A percentile compares a stretch with the other conserved stretches of the same genome.
phyloP scores from a whole-genome alignment of 2,888 invertebrate species.

The Ferrisia virgata region DNA sequence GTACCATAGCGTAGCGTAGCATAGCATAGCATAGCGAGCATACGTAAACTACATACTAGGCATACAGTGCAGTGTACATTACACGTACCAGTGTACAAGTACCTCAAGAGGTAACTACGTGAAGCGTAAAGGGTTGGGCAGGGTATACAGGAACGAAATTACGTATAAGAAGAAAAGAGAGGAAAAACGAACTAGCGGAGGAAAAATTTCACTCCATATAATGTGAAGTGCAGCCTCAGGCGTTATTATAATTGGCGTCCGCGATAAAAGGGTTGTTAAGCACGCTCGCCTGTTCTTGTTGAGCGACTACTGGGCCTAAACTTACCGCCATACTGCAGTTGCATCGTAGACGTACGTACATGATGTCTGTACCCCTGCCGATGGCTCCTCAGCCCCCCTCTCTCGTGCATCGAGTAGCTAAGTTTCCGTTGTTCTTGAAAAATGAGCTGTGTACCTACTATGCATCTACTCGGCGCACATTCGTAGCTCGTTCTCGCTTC shows the following conservation, averaged over 20 bases:
- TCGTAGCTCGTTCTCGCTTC: too few relatives aligned
- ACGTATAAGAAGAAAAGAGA: not conserved
- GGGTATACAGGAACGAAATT: not conserved
- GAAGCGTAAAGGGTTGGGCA: too few relatives aligned
- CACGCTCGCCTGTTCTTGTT: constrained; percentile 38
- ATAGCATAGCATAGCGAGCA: too few relatives aligned
- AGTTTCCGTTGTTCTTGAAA: constrained; percentile 36
- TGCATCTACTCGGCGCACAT: not conserved
- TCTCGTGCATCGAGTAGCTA: too few relatives aligned
- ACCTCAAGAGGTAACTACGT: too few relatives aligned
- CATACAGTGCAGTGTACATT: too few relatives aligned
- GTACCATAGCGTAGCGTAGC: too few relatives aligned
- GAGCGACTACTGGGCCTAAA: not conserved
- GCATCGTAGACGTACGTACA: not conserved
- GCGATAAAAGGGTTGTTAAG: constrained; percentile 44
- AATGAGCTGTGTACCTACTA: too few relatives aligned
- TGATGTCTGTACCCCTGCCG: too few relatives aligned
- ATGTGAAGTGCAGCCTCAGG: constrained; percentile 44
- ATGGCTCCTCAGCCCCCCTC: not conserved
- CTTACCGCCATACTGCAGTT: not conserved
- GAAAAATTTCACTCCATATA: not conserved
- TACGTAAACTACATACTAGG: too few relatives aligned
- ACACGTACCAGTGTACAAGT: too few relatives aligned
- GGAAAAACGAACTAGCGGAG: too few relatives aligned
- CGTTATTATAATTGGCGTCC: constrained; percentile 44